A percentile compares a stretch with the other conserved stretches of the same genome.
Conservation (phyloP, 2,113 vertebrate genomes). For the Cochlearius cochlearius region DNA sequence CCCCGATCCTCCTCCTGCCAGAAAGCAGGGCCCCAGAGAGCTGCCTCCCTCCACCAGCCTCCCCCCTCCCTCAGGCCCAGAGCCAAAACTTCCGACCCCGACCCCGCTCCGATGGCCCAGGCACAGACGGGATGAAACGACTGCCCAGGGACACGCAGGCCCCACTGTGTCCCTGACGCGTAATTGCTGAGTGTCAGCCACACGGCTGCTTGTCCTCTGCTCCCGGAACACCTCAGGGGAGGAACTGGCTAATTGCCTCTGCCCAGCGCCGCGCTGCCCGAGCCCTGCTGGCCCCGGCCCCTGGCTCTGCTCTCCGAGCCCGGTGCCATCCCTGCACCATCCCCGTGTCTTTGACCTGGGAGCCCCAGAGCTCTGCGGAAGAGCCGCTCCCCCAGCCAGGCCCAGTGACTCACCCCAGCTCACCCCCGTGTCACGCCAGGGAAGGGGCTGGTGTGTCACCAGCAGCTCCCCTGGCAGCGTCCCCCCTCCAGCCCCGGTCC, state of each 20-base stretch:
- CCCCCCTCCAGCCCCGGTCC: accelerated
- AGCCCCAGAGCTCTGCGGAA: not conserved
- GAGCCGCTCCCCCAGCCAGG: not conserved
- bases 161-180: accelerated
- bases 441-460: not conserved
- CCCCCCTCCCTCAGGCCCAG: not conserved
- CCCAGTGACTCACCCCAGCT: accelerated
- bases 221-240: not conserved
- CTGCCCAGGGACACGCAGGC: accelerated
- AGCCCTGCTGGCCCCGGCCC: accelerated
- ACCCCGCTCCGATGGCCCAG: accelerated
- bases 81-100: accelerated
- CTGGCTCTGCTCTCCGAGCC: not conserved
- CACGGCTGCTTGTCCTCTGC: not conserved
- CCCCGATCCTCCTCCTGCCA: accelerated
- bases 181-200: not conserved
- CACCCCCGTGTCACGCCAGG: not conserved
- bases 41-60: not conserved
- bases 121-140: accelerated
- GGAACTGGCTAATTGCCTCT: not conserved
- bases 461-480: not conserved
- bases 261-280: accelerated
- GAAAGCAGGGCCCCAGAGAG: accelerated
- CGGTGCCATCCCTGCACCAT: accelerated
- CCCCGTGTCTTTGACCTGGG: accelerated